Evolutionary conservation across 2,888 invertebrate species (phyloP), one percentile per base, ranked within the genome.

Genomic region (Pegoplata infirma): DNA sequence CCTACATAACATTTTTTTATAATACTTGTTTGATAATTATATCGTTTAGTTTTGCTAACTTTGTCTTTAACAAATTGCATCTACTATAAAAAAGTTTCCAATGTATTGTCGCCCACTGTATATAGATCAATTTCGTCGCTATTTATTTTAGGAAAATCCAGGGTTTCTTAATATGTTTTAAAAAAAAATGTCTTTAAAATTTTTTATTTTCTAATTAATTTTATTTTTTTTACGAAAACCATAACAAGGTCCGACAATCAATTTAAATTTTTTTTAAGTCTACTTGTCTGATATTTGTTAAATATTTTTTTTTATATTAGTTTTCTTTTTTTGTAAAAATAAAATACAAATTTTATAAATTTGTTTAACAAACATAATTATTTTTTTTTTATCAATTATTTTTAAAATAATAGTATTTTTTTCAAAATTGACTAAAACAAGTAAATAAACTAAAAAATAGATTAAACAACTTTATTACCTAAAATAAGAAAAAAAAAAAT

Each of bases 301-400:
- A 19, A 53, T 55, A 72, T 72, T 59, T n/a, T n/a, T n/a, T n/a
- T 53, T 21, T n/a, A 28, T 28, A 63, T 51, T 36, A 75, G 56
- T 76, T 59, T 58, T 64, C 25, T 56, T 63, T 59, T 69, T 51
- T 55, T 67, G 25, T 40, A 71, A 74, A 61, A 74, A 73, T 64
- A 68, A 79, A 63, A 61, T 71, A 75, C 66, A 79, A 46, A 61
- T 75, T 67, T 79, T 72, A 56, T 10, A 59, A 74, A 75, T 79
- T 79, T 79, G 79, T 75, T 67, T 72, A 71, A 79, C 75, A 79
- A 79, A 79, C 71, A 61, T 79, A 32, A n/a, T n/a, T 25, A 25
- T 25, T n/a, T 40, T 40, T 40, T 40, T 40, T 40, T 40, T 40
- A 40, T 40, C 36, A 79, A 67, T 74, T 75, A 66, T 56, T 66